phyloP scores from a whole-genome alignment of 2,797 vertebrate species.

The Phoebastria nigripes region DNA sequence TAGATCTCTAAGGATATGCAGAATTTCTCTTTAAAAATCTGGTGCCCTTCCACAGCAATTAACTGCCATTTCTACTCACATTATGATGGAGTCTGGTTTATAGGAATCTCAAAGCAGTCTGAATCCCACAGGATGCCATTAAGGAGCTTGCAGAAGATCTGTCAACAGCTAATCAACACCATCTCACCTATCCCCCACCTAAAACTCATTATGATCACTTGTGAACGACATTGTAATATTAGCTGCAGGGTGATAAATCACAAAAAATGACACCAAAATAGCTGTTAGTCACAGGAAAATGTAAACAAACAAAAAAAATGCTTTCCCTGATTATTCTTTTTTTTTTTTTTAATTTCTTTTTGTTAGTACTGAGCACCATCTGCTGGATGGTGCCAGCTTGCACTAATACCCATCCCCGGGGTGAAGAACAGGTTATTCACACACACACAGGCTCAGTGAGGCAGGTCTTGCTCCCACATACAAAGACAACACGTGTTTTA shows the following conservation, averaged over 20 bases:
- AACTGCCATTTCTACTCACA: not conserved
- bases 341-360: not conserved
- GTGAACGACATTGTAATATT: not conserved
- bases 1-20: not conserved
- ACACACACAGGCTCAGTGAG: not conserved
- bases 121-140: not conserved
- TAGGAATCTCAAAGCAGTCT: not conserved
- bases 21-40: not conserved
- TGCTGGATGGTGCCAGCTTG: constrained; percentile 27
- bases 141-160: not conserved
- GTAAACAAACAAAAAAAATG: not conserved
- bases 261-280: not conserved
- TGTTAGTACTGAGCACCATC: constrained; percentile 55
- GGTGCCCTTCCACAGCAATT: not conserved
- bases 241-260: not conserved
- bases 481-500: not conserved
- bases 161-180: not conserved
- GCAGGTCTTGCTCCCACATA: not conserved
- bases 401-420: not conserved
- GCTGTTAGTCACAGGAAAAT: not conserved
- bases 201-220: not conserved
- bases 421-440: not conserved
- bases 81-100: not conserved
- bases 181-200: not conserved
- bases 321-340: not conserved